Base-by-base conservation (phyloP, 2,888 invertebrate genomes). In the Chloroclystis v-ata region DNA sequence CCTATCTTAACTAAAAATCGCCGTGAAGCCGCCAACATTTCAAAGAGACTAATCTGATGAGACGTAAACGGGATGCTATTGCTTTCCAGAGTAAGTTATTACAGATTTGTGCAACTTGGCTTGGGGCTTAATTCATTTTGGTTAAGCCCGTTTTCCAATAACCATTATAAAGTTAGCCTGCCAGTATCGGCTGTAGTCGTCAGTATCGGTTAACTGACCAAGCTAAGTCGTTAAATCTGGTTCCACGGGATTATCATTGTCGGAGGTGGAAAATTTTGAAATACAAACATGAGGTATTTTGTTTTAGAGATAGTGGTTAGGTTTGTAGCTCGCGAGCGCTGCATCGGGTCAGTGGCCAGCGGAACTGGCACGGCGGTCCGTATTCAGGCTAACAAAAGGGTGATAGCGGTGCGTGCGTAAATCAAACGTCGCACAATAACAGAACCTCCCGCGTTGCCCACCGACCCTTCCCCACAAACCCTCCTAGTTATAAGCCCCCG, bases 351-450 rank as follows among this genome's bases (percentile, higher is more conserved):
- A 65, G 66, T 78, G 78, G 78, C 69, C 65, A 65, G 68, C 79
- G 78, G 79, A 79, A 81, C 78, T 75, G 75, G 80, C 76, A 81
- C 80, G 81, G 77, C 79, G 82, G 82, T 78, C 78, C 75, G 82
- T 78, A 79, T 82, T 78, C 82, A 77, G 72, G 70, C 77, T 76
- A 83, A 86, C 86, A 86, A 85, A 83, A 83, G 86, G 85, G 83
- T 83, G 85, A 85, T 84, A 84, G 83, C 84, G 78, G 80, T 82
- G 73, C 81, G 81, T 85, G 82, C 84, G 85, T 86, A 86, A 86
- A 86, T 86, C 86, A 86, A 85, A 83, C 82, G 82, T 82, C 82
- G 82, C 73, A 86, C 84, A 86, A 86, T 86, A 85, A 83, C 84
- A 81, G 77, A 67, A 66, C 78, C 83, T 72, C 78, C 81, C 79